phyloP scores from a whole-genome alignment of 2,113 vertebrate species.

The Myiopsitta monachus region DNA sequence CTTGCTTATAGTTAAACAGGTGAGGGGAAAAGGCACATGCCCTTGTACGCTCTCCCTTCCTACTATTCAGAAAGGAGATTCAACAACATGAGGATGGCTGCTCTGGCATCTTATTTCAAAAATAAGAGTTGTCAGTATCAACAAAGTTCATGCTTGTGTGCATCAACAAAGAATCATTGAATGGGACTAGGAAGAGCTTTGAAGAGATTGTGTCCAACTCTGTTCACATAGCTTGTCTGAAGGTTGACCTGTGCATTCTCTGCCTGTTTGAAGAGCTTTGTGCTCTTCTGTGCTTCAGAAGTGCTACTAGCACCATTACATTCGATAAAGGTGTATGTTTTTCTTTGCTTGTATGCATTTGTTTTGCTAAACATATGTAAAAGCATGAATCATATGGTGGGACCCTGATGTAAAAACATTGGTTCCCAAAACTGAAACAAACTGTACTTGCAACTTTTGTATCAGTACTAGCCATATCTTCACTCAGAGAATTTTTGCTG shows the following conservation, averaged over 20 bases:
- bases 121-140: neutral
- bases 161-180: neutral
- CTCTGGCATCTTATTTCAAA: neutral
- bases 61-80: neutral
- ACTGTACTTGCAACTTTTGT: neutral
- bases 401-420: neutral
- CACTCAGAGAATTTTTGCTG: neutral
- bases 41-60: neutral
- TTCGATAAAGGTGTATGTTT: neutral
- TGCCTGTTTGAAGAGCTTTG: neutral
- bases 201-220: neutral
- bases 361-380: constrained; percentile 17
- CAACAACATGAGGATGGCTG: neutral
- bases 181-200: neutral
- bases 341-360: neutral
- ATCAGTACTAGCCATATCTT: neutral
- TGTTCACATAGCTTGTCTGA: neutral
- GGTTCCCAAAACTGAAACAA: constrained; percentile 13
- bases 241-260: neutral
- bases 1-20: neutral
- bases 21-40: neutral
- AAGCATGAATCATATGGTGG: neutral
- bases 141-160: neutral
- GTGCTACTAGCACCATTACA: neutral
- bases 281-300: neutral